Evolutionary conservation across 1,140 invertebrate species (phyloP), one percentile per base, ranked within the genome.

Genomic region (Zaprionus ghesquierei): DNA sequence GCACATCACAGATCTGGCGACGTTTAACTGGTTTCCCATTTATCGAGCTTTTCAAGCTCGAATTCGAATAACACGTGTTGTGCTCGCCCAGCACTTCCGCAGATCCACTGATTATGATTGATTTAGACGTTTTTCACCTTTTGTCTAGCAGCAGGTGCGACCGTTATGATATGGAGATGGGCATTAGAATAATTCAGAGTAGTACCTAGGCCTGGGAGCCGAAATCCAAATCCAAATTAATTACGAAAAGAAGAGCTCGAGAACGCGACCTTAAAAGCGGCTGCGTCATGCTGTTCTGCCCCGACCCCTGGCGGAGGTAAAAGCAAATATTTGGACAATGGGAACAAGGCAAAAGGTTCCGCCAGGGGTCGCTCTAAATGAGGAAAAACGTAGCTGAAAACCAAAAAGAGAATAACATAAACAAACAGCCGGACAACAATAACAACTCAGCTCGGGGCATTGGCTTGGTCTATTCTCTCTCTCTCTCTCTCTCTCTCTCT

Each of bases 291-390:
- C 79, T 58, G 81, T 60, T 82, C 38, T 56, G 64, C 64, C 49
- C 50, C 66, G 53, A 4, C 27, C 6, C 0, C 33, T 9, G 64
- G 53, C 63, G 58, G 62, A 75, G 81, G 64, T 71, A 71, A 85
- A 78, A 82, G 74, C 61, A 86, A 86, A 86, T 86, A 87, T 86
- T 86, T 89, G 82, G 82, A 87, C 82, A 86, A 86, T 86, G 79
- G 50, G 66, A 76, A 79, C 69, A 84, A 69, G 71, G 58, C 79
- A 82, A 79, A 79, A 69, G 56, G 65, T 73, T 69, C 65, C 64
- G 62, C 68, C 49, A n/a, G 44, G 56, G 64, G 54, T 65, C 66
- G 65, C 66, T 75, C 53, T 66, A 60, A 71, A 53, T 63, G 44
- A 50, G 66, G 79, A 80, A 82, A 82, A 82, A 74, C 69, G 35